A percentile compares a stretch with the other conserved stretches of the same genome.
These are phyloP conservation scores for Esperia sulphurella DNA, from an alignment of 2,888 invertebrate species.

Conservation along the genomic window DNA sequence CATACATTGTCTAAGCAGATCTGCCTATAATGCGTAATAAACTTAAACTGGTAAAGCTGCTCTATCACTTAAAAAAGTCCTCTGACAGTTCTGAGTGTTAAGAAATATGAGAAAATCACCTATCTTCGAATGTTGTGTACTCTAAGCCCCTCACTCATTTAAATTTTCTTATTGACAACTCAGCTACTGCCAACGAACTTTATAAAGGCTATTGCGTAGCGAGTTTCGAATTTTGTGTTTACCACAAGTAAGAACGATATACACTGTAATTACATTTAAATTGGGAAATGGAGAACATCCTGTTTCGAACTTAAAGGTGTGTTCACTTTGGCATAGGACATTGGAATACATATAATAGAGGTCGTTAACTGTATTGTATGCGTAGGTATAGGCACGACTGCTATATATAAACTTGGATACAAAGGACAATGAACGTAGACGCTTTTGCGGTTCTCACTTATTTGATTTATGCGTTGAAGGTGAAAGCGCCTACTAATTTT, in stretches of 20 bases:
- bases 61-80: too few relatives aligned
- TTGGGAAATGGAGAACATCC: slow-evolving; percentile 30
- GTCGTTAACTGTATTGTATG: slow-evolving; percentile 10
- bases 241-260: slow-evolving; percentile 4
- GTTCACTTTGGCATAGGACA: slow-evolving; percentile 19
- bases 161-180: slow-evolving; percentile 64
- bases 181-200: slow-evolving; percentile 59
- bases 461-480: background rate
- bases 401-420: slow-evolving; percentile 6
- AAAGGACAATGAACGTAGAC: slow-evolving; percentile 8
- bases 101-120: too few relatives aligned
- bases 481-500: background rate
- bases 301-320: slow-evolving; percentile 22
- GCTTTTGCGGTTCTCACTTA: background rate
- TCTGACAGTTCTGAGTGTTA: too few relatives aligned
- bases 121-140: too few relatives aligned
- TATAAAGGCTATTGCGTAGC: slow-evolving; percentile 12
- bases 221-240: slow-evolving; percentile 4
- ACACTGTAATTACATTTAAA: slow-evolving; percentile 17
- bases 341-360: slow-evolving; percentile 3
- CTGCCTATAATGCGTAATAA: too few relatives aligned
- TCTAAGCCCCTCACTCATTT: background rate
- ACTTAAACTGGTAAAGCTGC: too few relatives aligned
- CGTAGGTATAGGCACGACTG: background rate
- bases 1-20: too few relatives aligned